These are phyloP conservation scores for Archegozetes longisetosus DNA, from an alignment of 1,140 invertebrate species.

Conservation along the genomic window DNA sequence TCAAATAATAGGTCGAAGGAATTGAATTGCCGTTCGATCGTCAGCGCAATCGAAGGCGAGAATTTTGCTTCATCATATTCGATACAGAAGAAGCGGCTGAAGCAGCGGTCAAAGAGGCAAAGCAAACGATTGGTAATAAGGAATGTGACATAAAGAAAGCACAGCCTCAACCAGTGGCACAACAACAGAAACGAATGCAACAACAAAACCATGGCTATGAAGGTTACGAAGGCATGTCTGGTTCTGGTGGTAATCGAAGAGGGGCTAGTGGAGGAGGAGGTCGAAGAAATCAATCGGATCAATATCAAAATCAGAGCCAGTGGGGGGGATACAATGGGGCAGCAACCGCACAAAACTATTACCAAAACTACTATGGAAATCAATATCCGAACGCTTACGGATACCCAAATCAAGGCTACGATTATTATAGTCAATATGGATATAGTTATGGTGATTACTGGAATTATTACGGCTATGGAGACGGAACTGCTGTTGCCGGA, in stretches of 20 bases:
- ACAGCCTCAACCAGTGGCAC: slow-evolving; percentile 49
- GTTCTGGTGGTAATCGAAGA: not conserved
- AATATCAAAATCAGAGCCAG: not conserved
- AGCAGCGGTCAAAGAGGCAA: slow-evolving; percentile 70
- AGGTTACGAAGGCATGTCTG: not conserved
- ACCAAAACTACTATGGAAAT: not conserved
- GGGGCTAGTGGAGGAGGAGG: not conserved
- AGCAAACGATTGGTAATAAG: slow-evolving; percentile 79
- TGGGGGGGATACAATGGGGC: not conserved
- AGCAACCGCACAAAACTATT: not conserved
- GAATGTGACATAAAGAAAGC: slow-evolving; percentile 89
- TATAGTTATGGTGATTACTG: not conserved
- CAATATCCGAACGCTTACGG: not conserved
- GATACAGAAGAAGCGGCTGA: slow-evolving; percentile 81
- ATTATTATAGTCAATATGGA: not conserved
- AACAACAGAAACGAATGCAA: slow-evolving; percentile 26
- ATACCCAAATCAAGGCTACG: not conserved
- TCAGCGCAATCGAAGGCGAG: slow-evolving; percentile 83
- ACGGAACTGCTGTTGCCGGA: not conserved
- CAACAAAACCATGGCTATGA: not conserved
- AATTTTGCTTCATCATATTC: slow-evolving; percentile 88
- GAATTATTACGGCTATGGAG: not conserved
- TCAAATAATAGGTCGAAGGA: slow-evolving; percentile 61
- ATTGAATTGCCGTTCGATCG: slow-evolving; percentile 92
- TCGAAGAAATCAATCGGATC: not conserved